phyloP scores from a whole-genome alignment of 2,797 vertebrate genomes.

The Lates japonicus region DNA sequence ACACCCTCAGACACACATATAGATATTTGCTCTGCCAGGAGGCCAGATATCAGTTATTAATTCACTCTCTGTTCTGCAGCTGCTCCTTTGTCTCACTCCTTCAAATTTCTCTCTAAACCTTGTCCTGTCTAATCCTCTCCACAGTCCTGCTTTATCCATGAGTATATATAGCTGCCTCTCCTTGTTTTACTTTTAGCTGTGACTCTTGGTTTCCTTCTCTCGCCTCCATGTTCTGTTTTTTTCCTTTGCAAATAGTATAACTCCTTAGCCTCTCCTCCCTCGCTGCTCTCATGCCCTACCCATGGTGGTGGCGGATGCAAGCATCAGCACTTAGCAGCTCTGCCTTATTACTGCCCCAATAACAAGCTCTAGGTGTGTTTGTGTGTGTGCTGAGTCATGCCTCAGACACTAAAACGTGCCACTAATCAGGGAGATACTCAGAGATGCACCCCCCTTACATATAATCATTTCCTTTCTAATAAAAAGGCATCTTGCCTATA shows the following conservation, averaged over 20 bases:
- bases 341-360: slow-evolving; percentile 51
- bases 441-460: slow-evolving; percentile 14
- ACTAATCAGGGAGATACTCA: slow-evolving; percentile 51
- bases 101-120: slow-evolving; percentile 23
- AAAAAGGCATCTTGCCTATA: not conserved
- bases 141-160: slow-evolving; percentile 2
- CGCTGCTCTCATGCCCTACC: slow-evolving; percentile 32
- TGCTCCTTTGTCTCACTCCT: slow-evolving; percentile 29
- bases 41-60: slow-evolving; percentile 62
- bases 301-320: slow-evolving; percentile 42
- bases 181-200: slow-evolving; percentile 10
- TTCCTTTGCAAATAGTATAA: not conserved
- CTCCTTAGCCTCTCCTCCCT: slow-evolving; percentile 22
- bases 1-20: slow-evolving; percentile 35
- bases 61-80: slow-evolving; percentile 47
- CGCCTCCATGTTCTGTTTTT: slow-evolving; percentile 11
- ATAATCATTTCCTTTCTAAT: not conserved
- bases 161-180: slow-evolving; percentile 1
- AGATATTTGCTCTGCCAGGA: slow-evolving; percentile 58
- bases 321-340: slow-evolving; percentile 64
- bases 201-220: slow-evolving; percentile 16
- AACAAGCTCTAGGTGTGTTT: slow-evolving; percentile 58
- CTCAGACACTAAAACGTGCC: slow-evolving; percentile 48
- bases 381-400: slow-evolving; percentile 71
- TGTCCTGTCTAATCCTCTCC: slow-evolving; percentile 14